A percentile compares a stretch with the other conserved stretches of the same genome.
Conservation (phyloP, 2,888 invertebrate species). For the Lucinisca nassula region DNA sequence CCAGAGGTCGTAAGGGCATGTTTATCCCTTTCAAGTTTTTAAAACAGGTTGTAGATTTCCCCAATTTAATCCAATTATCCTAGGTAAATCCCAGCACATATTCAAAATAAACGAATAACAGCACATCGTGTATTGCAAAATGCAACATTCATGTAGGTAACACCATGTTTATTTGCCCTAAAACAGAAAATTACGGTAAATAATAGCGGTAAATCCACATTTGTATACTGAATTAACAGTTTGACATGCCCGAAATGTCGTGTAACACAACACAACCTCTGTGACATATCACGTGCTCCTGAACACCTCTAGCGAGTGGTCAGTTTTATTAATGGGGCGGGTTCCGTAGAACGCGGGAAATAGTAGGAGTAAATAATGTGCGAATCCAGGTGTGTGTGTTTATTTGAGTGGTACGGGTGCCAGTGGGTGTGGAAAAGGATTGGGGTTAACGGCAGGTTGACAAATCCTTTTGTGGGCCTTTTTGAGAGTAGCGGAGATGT, state of each 20-base stretch:
- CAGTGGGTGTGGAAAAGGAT: too few species aligned
- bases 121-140: conserved; percentile 49
- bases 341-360: conserved; percentile 36
- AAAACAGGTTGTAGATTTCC: conserved; percentile 26
- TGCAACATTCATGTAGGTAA: conserved; percentile 29
- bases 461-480: too few species aligned
- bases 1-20: conserved; percentile 68
- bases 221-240: conserved; percentile 35
- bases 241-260: conserved; percentile 71
- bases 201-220: conserved; percentile 21
- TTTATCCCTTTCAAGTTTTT: conserved; percentile 66
- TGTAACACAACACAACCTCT: conserved; percentile 51
- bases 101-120: conserved; percentile 25
- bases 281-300: conserved; percentile 31
- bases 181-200: conserved; percentile 18
- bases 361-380: conserved; percentile 16
- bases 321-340: conserved; percentile 59
- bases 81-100: conserved; percentile 49
- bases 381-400: too few species aligned
- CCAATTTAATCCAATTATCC: conserved; percentile 43
- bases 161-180: conserved; percentile 34
- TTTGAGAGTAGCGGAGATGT: too few species aligned
- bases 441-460: background rate
- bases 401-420: too few species aligned
- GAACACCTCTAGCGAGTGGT: conserved; percentile 15